Conservation (phyloP, 2,113 vertebrate genomes). For the Machaerirhynchus nigripectus region DNA sequence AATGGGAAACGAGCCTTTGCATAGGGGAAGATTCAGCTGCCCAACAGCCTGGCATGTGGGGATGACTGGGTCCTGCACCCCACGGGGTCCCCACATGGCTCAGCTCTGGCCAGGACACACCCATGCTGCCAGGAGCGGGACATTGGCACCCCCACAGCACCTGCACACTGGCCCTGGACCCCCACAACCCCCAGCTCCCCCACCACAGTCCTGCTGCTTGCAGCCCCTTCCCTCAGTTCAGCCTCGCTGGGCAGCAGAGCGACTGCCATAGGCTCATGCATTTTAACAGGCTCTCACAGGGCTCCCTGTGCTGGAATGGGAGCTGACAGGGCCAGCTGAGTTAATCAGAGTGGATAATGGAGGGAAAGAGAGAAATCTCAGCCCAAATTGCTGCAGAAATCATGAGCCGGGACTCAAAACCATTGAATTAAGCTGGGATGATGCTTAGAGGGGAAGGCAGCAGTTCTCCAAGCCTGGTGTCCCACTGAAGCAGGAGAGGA, state of each 20-base stretch:
- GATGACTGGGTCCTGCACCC: not conserved
- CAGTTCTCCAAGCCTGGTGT: rapidly evolving
- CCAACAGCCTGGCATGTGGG: not conserved
- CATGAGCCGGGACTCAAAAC: conserved; percentile 62
- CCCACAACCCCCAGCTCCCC: not conserved
- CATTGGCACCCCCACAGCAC: not conserved
- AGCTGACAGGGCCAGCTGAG: conserved; percentile 75
- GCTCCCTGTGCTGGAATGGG: conserved; percentile 40
- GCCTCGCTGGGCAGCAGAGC: not conserved
- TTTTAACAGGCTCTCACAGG: conserved; percentile 63
- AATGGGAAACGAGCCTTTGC: conserved; percentile 32
- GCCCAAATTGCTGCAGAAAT: conserved; percentile 71
- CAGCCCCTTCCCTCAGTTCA: not conserved
- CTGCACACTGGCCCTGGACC: rapidly evolving
- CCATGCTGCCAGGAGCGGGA: not conserved
- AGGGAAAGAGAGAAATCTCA: conserved; percentile 72
- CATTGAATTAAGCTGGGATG: conserved; percentile 47
- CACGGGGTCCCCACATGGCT: not conserved
- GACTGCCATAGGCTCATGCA: conserved; percentile 53
- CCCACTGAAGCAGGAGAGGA: not conserved
- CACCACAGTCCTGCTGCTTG: not conserved
- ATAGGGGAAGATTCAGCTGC: not conserved
- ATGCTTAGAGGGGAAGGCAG: conserved; percentile 39
- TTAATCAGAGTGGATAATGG: conserved; percentile 79
- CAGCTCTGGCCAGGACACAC: not conserved